Percentiles rank a stretch among this genome's conserved stretches.
Conservation (phyloP, 1,140 invertebrate genomes). For the Coenobita brevimanus region DNA sequence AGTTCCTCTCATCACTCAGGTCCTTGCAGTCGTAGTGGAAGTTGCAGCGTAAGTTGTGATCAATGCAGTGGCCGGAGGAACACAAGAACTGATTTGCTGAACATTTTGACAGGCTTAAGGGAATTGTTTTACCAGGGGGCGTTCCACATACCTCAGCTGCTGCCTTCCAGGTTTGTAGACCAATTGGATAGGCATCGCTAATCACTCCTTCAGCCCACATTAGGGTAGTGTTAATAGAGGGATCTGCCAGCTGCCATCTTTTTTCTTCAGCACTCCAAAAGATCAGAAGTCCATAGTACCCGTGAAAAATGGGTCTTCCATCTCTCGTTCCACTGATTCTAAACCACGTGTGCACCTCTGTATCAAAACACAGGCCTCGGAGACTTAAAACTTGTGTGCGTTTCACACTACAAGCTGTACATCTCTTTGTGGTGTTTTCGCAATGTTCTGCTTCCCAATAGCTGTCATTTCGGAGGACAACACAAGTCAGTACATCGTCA, state of each 20-base stretch:
- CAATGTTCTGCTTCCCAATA: slow-evolving; percentile 15
- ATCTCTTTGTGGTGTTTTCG: slow-evolving; percentile 15
- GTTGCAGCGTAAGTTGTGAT: slow-evolving; percentile 72
- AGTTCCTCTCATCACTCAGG: slow-evolving; percentile 74
- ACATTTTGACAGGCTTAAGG: slow-evolving; percentile 50
- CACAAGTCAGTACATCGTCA: background rate
- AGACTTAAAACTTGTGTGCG: background rate
- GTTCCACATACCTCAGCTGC: slow-evolving; percentile 24
- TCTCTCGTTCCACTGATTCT: background rate
- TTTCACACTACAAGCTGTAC: slow-evolving; percentile 9
- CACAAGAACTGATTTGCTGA: slow-evolving; percentile 71
- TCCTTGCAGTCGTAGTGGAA: slow-evolving; percentile 73
- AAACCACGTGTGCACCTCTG: background rate
- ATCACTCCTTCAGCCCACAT: background rate
- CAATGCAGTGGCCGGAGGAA: slow-evolving; percentile 73
- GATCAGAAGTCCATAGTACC: background rate
- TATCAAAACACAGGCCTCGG: slow-evolving; percentile 18
- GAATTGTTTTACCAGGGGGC: background rate
- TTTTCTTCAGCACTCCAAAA: background rate
- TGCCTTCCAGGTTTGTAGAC: background rate
- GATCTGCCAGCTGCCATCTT: slow-evolving; percentile 18
- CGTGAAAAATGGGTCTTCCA: background rate
- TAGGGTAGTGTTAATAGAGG: background rate
- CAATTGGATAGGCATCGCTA: slow-evolving; percentile 24
- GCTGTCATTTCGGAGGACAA: background rate